Evolutionary conservation across 1,140 invertebrate species (phyloP).

Genomic region (Drosophila nasuta): DNA sequence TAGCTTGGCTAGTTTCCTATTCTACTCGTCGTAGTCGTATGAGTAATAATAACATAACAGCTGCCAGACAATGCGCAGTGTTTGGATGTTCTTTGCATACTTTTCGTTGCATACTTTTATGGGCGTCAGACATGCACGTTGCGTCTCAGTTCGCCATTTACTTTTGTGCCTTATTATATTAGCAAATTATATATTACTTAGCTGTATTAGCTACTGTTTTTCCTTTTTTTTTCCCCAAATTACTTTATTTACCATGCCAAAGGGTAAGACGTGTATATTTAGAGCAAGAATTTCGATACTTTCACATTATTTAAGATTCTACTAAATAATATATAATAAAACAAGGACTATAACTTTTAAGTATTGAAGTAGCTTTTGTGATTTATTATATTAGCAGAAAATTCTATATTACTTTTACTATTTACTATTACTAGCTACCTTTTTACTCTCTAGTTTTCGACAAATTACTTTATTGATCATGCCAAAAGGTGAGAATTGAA

Average conservation of each 20-base stretch:
- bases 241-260: constrained; percentile 19
- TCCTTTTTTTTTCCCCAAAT: constrained; percentile 5
- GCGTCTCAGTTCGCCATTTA: constrained; percentile 9
- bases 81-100: constrained; percentile 53
- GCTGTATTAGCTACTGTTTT: constrained; percentile 15
- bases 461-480: constrained; percentile 27
- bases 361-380: neutral
- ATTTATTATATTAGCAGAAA: constrained; percentile 59
- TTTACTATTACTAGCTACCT: no score
- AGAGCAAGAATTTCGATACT: no score
- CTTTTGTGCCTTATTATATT: constrained; percentile 56
- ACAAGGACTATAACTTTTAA: no score
- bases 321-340: no score
- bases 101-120: constrained; percentile 69
- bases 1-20: neutral
- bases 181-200: constrained; percentile 72
- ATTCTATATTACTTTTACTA: constrained; percentile 63
- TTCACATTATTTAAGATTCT: no score
- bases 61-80: constrained; percentile 62
- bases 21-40: constrained; percentile 2
- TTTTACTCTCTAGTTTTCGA: neutral
- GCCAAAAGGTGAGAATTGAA: neutral
- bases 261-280: neutral
- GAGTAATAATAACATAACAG: constrained; percentile 32
- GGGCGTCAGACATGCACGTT: constrained; percentile 63